Base-by-base conservation (phyloP, 2,113 vertebrate genomes). In the Trogon surrucura region DNA sequence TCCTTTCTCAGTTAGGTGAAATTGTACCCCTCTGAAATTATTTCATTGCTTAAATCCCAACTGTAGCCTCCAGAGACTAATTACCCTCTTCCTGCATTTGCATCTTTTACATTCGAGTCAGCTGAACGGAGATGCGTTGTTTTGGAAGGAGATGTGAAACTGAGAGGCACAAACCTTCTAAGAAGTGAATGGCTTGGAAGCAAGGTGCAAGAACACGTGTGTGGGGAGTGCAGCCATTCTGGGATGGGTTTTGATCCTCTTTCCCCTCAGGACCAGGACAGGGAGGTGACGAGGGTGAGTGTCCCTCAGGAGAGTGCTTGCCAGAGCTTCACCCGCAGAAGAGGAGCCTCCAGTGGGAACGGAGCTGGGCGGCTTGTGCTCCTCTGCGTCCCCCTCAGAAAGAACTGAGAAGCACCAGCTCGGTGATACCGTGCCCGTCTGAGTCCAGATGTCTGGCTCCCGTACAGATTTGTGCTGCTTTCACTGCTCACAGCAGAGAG, bases 21-120 rank as follows among this genome's bases (percentile, higher is more conserved):
- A 86, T 14, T 12, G 41, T 47, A 89, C n/a, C 81, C 66, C 41
- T 69, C 67, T 50, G 62, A 53, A 88, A 36, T 2, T 4, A 75
- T 70, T 72, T 81, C 4, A 4, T 32, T 79, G 66, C 93, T 92
- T 79, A 53, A 79, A 79, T 82, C 70, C 22, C 53, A 26, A 3
- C 5, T 8, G 53, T 34, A 88, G 32, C 56, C 94, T 85, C 94
- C 70, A 47, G 97, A 90, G 94, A 94, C 91, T 95, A 97, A 97
- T 94, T 95, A 96, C 85, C 65, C 88, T 69, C 97, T 60, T 83
- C 58, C 57, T 74, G 95, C 58, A 27, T 83, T 88, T 75, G 74
- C 81, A 56, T 85, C 51, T 12, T 82, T 85, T 88, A 56, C 71
- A 65, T 73, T 80, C 78, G 15, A 80, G 91, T 62, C 87, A 64